These are phyloP conservation scores for Ptychodera flava DNA, from an alignment of 35 echinoderm and acorn worm genomes.

Conservation along the genomic window DNA sequence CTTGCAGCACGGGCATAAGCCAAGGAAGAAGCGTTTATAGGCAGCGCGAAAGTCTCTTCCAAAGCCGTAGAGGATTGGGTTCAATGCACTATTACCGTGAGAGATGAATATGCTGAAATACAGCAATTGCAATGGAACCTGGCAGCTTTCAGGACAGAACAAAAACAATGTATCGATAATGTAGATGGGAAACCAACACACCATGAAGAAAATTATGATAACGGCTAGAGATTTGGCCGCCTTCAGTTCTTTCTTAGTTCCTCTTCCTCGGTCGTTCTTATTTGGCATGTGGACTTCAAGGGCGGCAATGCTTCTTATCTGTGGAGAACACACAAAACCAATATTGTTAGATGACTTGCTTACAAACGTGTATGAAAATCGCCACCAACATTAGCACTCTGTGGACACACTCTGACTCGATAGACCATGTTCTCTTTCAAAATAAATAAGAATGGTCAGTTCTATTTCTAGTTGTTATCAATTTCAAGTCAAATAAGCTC, in stretches of 20 bases:
- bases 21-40: not conserved
- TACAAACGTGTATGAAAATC: too few relatives aligned
- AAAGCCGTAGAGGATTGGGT: not conserved
- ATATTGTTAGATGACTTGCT: too few relatives aligned
- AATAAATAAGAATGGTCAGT: too few relatives aligned
- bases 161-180: not conserved
- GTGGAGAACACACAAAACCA: too few relatives aligned
- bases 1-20: not conserved
- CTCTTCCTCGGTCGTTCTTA: not conserved
- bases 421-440: too few relatives aligned
- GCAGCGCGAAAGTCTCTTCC: not conserved
- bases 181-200: not conserved
- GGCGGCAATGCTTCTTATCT: not conserved
- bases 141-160: not conserved
- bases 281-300: not conserved
- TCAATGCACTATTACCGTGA: not conserved
- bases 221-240: not conserved
- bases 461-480: too few relatives aligned
- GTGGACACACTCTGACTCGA: too few relatives aligned
- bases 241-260: not conserved
- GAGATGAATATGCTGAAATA: not conserved
- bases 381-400: too few relatives aligned
- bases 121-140: not conserved
- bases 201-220: not conserved
- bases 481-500: too few relatives aligned